phyloP scores from a whole-genome alignment of 2,113 vertebrate genomes.

The Polyodon spathula region DNA sequence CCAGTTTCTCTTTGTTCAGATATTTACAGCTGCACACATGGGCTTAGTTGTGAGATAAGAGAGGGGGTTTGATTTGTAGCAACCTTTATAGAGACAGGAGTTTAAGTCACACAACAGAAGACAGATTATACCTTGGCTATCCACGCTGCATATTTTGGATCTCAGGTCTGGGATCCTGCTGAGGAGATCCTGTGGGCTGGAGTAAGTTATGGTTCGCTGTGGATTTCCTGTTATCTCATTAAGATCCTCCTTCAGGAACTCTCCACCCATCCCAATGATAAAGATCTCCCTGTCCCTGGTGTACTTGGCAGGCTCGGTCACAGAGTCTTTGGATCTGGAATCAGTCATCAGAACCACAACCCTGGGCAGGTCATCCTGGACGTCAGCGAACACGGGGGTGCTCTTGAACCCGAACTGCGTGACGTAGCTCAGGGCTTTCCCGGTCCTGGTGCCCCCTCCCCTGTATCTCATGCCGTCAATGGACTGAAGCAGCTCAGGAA shows the following conservation, averaged over 20 bases:
- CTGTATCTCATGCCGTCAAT: conserved; percentile 58
- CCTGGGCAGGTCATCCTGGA: conserved; percentile 56
- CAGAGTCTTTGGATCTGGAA: conserved; percentile 59
- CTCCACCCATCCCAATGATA: conserved; percentile 66
- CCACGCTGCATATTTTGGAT: conserved; percentile 74
- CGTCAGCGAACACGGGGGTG: conserved; percentile 44
- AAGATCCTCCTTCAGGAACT: conserved; percentile 59
- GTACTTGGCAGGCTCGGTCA: conserved; percentile 51
- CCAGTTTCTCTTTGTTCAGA: too few species aligned
- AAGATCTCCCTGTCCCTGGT: conserved; percentile 59
- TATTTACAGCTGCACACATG: too few species aligned
- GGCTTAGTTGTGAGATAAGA: too few species aligned
- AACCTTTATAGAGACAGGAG: too few species aligned
- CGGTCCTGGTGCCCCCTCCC: conserved; percentile 62
- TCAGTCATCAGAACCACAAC: conserved; percentile 74
- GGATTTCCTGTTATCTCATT: conserved; percentile 67
- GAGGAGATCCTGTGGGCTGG: conserved; percentile 49
- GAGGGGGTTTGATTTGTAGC: too few species aligned
- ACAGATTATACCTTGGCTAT: conserved; percentile 59
- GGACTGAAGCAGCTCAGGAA: conserved; percentile 45
- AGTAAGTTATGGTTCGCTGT: conserved; percentile 61
- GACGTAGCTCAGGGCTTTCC: conserved; percentile 61
- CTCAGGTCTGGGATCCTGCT: conserved; percentile 71
- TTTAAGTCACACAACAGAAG: too few species aligned
- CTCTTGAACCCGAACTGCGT: conserved; percentile 64